Evolutionary conservation across 2,113 vertebrate species (phyloP).

Genomic region (Phyllostomus discolor): DNA sequence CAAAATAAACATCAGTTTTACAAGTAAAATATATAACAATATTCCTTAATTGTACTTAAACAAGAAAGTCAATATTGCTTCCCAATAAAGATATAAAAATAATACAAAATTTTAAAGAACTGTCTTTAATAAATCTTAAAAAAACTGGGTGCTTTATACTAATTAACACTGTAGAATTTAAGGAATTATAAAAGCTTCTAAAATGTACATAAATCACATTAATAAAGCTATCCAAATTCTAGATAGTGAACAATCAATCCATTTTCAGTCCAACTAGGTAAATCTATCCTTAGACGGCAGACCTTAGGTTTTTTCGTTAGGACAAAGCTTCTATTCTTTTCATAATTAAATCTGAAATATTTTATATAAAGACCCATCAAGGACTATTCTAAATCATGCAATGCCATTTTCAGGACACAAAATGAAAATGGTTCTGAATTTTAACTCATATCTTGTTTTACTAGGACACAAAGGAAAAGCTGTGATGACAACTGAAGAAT

Average conservation of each 20-base stretch:
- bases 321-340: conserved; percentile 58
- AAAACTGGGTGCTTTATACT: neutral
- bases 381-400: conserved; percentile 67
- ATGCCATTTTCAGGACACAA: conserved; percentile 51
- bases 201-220: conserved; percentile 70
- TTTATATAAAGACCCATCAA: conserved; percentile 65
- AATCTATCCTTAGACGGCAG: conserved; percentile 63
- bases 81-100: conserved; percentile 25
- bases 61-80: conserved; percentile 18
- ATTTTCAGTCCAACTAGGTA: conserved; percentile 56
- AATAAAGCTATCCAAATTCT: conserved; percentile 67
- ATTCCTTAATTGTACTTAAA: neutral
- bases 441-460: conserved; percentile 75
- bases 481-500: conserved; percentile 74
- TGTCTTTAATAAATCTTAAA: conserved; percentile 6
- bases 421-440: conserved; percentile 71
- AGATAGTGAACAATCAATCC: conserved; percentile 28
- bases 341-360: conserved; percentile 74
- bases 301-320: conserved; percentile 57
- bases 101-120: conserved; percentile 34
- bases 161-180: neutral
- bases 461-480: conserved; percentile 69
- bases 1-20: neutral
- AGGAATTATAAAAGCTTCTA: conserved; percentile 61
- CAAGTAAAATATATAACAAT: conserved; percentile 30